Base-by-base conservation (phyloP, 2,888 invertebrate genomes). In the Onchidella celtica region DNA sequence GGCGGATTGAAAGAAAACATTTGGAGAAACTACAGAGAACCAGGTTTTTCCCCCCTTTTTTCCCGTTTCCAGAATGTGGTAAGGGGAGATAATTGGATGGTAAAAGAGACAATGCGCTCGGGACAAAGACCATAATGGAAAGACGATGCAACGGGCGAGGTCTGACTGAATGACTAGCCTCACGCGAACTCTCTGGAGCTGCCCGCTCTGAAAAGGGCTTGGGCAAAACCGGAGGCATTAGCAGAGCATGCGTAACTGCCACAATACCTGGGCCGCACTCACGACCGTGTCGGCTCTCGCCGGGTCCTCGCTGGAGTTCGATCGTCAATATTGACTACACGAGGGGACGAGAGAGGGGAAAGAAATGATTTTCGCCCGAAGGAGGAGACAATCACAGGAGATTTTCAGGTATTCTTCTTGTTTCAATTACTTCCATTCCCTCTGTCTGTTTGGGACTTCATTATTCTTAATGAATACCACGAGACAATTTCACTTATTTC, bases 1-100 rank as follows among this genome's bases (percentile, higher is more conserved):
- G 40, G 34, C 34, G 66, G 77, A 77, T 77, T 77, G 77, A 77
- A 77, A 77, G 77, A 77, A 77, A 77, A 77, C 77, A 77, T 77
- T 77, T 77, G 47, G 68, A 77, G 68, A 77, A 29, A 57, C 38
- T 68, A 34, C 11, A 74, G 74, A 32, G 63, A 61, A 65, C 63
- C 32, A 11, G 65, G 65, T 63, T 77, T 77, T 57, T n/a, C n/a
- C n/a, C n/a, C n/a, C n/a, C n/a, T n/a, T n/a, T n/a, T n/a, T n/a
- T n/a, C n/a, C n/a, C n/a, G n/a, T n/a, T 11, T 77, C 57, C 27
- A 66, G 77, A 57, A 77, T 68, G 77, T 36, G 68, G 65, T 47
- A 65, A 66, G 47, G 27, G 57, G 66, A 77, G 77, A 66, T 77
- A 77, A 77, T 77, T 77, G 40, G 77, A 77, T 77, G 77, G 77